phyloP scores from a whole-genome alignment of 2,888 invertebrate species.

The Lasioglossum marginatum region DNA sequence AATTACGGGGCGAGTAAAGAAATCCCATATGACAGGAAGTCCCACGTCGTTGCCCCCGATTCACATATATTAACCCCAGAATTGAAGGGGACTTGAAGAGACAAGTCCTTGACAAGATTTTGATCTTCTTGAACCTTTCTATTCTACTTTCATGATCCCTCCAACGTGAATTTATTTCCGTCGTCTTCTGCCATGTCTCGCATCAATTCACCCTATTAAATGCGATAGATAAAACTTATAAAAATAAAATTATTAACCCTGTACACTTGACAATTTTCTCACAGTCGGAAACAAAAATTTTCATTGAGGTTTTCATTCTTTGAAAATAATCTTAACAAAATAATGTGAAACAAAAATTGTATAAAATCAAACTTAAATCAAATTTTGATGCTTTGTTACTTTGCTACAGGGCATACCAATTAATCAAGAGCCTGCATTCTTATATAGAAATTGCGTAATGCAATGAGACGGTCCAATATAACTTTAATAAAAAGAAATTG shows the following conservation, averaged over 20 bases:
- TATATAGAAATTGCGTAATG: neutral
- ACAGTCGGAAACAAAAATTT: neutral
- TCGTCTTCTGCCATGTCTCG: neutral
- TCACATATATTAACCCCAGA: conserved; percentile 55
- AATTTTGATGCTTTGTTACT: neutral
- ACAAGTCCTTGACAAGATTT: conserved; percentile 51
- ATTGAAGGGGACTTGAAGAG: conserved; percentile 50
- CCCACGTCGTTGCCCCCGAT: conserved; percentile 35
- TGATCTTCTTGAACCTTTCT: conserved; percentile 38
- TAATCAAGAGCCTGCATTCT: neutral
- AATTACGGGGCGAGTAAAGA: conserved; percentile 49
- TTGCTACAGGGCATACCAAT: neutral
- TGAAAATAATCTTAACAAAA: neutral
- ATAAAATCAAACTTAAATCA: no score
- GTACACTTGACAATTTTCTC: neutral
- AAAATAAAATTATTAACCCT: neutral
- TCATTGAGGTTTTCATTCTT: neutral
- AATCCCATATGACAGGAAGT: conserved; percentile 54
- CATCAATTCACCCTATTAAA: neutral
- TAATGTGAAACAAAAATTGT: no score
- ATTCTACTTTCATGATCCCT: conserved; percentile 12
- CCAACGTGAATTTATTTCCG: conserved; percentile 1
- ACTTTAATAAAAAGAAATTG: no score
- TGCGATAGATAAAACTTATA: neutral
- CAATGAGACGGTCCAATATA: no score